These are phyloP conservation scores for Engystomops pustulosus DNA, from an alignment of 2,113 vertebrate species.

Conservation along the genomic window DNA sequence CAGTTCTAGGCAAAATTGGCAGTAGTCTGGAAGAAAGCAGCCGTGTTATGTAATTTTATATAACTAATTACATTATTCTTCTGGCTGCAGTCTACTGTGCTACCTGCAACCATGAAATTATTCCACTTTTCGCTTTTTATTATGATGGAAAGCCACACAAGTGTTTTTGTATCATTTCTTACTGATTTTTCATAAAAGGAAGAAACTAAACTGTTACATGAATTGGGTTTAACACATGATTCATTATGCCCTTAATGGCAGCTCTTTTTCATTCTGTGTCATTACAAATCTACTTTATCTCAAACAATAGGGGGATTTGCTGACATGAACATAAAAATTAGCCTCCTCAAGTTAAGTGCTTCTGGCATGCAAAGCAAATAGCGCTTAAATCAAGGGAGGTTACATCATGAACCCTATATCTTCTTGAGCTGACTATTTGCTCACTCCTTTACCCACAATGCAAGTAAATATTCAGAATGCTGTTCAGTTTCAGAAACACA, in stretches of 20 bases:
- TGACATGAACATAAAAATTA: constrained; percentile 8
- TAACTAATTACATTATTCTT: too few relatives aligned
- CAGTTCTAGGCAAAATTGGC: too few relatives aligned
- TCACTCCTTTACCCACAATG: neutral
- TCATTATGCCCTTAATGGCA: neutral
- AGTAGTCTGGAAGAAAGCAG: neutral
- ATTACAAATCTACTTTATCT: constrained; percentile 12
- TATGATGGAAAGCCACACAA: neutral
- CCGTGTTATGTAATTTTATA: too few relatives aligned
- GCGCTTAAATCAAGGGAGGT: constrained; percentile 1
- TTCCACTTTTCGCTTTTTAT: neutral
- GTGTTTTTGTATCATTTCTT: neutral
- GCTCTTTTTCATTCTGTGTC: neutral
- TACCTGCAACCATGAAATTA: too few relatives aligned
- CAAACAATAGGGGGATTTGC: neutral
- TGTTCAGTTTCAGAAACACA: neutral
- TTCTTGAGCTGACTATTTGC: neutral
- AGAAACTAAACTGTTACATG: neutral
- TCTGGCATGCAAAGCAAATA: neutral
- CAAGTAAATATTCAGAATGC: neutral
- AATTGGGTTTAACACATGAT: neutral
- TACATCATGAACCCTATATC: constrained; percentile 2
- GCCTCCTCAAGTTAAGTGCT: neutral
- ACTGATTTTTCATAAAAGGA: neutral
- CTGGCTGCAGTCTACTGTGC: too few relatives aligned